Percentiles rank a stretch among this genome's conserved stretches.
Conservation (phyloP, 1,140 invertebrate genomes). For the Neotoxoptera formosana region DNA sequence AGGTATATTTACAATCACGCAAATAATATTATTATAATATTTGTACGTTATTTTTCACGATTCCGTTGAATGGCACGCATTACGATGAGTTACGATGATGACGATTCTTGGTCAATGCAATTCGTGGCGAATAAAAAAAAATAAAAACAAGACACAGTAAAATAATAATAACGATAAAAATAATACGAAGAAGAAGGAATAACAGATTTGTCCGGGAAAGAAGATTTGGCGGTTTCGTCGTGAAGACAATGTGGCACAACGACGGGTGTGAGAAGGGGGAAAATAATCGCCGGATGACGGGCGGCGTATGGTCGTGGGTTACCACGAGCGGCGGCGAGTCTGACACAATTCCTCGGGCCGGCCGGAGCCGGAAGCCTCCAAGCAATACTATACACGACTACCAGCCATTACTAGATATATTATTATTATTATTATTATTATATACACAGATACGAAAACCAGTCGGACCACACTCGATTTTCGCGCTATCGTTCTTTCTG, state of each 20-base stretch:
- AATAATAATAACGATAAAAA: background rate
- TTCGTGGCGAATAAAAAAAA: background rate
- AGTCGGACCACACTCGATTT: conserved; percentile 46
- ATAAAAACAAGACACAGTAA: background rate
- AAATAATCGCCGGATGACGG: conserved; percentile 51
- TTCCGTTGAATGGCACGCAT: background rate
- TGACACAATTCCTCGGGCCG: conserved; percentile 53
- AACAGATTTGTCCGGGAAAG: conserved; percentile 13
- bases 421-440: conserved; percentile 20
- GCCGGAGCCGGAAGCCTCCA: conserved; percentile 51
- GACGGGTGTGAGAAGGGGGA: background rate
- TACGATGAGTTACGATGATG: background rate
- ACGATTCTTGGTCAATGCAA: background rate
- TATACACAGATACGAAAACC: conserved; percentile 28
- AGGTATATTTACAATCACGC: background rate
- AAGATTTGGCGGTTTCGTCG: conserved; percentile 37
- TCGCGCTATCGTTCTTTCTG: conserved; percentile 14
- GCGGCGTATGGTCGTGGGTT: conserved; percentile 42
- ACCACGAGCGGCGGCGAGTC: conserved; percentile 40
- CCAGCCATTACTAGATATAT: background rate
- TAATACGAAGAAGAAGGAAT: background rate
- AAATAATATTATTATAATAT: background rate
- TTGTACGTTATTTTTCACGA: background rate
- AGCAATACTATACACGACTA: conserved; percentile 37
- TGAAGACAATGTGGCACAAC: conserved; percentile 28